These are phyloP conservation scores for Bombus breviceps DNA, from an alignment of 1,140 invertebrate species.

Conservation along the genomic window DNA sequence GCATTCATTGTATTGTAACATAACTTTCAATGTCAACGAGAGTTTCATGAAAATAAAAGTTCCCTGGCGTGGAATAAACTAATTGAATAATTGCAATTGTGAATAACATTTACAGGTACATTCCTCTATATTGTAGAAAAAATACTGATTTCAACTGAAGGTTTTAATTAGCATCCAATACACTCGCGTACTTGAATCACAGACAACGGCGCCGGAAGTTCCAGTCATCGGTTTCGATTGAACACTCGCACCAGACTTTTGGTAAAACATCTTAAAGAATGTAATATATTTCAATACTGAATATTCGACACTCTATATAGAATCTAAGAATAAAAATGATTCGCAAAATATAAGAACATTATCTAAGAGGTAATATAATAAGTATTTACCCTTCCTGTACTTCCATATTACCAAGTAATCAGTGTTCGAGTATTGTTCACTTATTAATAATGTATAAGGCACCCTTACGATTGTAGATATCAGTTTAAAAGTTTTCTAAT, in stretches of 20 bases:
- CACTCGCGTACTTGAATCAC: constrained; percentile 44
- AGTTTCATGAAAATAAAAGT: not conserved
- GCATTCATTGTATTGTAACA: not conserved
- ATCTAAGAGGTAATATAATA: not conserved
- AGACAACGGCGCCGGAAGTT: constrained; percentile 36
- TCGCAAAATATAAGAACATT: constrained; percentile 24
- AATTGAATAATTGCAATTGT: constrained; percentile 35
- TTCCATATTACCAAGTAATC: constrained; percentile 12
- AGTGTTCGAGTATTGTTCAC: constrained; percentile 25
- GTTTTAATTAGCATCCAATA: constrained; percentile 41
- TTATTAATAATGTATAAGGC: not conserved
- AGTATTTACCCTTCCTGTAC: constrained; percentile 3
- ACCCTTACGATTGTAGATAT: not conserved
- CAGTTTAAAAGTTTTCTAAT: not conserved
- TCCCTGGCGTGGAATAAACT: constrained; percentile 1
- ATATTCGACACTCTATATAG: constrained; percentile 15
- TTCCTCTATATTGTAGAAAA: constrained; percentile 23
- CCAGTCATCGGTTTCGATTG: constrained; percentile 19
- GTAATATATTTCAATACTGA: constrained; percentile 42
- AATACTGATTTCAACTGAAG: constrained; percentile 44
- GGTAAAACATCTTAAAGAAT: constrained; percentile 28
- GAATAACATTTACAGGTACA: constrained; percentile 47
- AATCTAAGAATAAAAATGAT: constrained; percentile 20
- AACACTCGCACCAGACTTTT: constrained; percentile 43
- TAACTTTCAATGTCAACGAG: constrained; percentile 15